Base-by-base conservation (phyloP, 2,113 vertebrate species). In the Coreoperca whiteheadi region DNA sequence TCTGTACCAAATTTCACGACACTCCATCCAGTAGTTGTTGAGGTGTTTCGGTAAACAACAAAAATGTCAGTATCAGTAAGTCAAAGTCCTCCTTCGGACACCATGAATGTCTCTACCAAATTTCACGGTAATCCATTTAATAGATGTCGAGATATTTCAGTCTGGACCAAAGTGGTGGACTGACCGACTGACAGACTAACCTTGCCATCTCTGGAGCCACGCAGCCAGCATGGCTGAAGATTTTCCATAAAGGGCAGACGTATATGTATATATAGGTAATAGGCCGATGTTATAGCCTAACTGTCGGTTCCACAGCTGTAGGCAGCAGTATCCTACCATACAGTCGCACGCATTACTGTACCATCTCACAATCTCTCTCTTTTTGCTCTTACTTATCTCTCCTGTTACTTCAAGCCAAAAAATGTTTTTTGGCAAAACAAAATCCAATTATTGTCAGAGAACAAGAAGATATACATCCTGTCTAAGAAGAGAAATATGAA, bases 231-330 rank as follows among this genome's bases (percentile, higher is more conserved):
- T n/a, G 16, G 9, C 16, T n/a, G 1, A 4, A 50, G 10, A 50
- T 20, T 15, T 8, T 41, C 6, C 14, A 14, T 69, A 10, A 51
- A 23, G 25, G 28, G 10, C 37, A 60, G 12, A 34, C 1, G 1
- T 37, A 25, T 51, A 34, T 11, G 21, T 41, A 20, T 25, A 14
- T 32, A 28, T 16, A 50, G 12, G 14, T 66, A 8, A 67, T 46
- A n/a, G 60, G 21, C 32, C 11, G 11, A 4, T 48, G 34, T 21
- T 21, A 41, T 41, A 46, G 46, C 14, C 16, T n/a, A 39, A 59
- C 79, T 66, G 85, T 81, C 65, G 74, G 23, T 20, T 65, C 57
- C 64, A 81, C 77, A 79, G 67, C 63, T 81, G 76, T 79, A 77
- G 67, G 63, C 82, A 79, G 74, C 57, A 79, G 56, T 25, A 39